These are phyloP conservation scores for Glyptemys insculpta DNA, from an alignment of 2,797 vertebrate genomes.

Conservation along the genomic window DNA sequence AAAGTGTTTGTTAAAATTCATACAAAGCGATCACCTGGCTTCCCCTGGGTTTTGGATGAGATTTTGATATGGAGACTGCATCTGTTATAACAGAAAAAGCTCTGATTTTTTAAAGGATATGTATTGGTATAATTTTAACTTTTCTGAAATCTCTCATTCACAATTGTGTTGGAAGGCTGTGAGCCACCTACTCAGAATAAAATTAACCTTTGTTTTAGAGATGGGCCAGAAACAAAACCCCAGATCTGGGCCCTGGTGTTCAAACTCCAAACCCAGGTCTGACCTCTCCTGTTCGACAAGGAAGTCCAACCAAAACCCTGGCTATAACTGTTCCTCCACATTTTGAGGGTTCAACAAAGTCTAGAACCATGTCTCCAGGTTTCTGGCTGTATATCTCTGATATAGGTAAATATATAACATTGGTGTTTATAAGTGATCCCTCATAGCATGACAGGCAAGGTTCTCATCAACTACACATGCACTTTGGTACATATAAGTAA, in stretches of 20 bases:
- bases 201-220: not conserved
- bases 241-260: not conserved
- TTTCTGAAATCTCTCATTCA: not conserved
- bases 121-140: not conserved
- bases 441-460: not conserved
- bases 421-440: not conserved
- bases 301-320: not conserved
- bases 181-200: not conserved
- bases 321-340: not conserved
- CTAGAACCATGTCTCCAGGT: not conserved
- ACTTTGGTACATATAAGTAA: not conserved
- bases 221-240: not conserved
- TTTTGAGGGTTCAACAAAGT: not conserved
- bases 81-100: not conserved
- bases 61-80: not conserved
- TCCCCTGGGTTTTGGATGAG: not conserved
- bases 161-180: not conserved
- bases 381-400: not conserved
- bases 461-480: not conserved
- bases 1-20: not conserved
- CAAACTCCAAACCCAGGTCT: not conserved
- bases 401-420: fast-evolving
- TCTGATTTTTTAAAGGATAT: not conserved
- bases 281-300: not conserved
- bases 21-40: not conserved